Evolutionary conservation across 2,888 invertebrate genomes (phyloP).

Genomic region (Melangyna quadrimaculata): DNA sequence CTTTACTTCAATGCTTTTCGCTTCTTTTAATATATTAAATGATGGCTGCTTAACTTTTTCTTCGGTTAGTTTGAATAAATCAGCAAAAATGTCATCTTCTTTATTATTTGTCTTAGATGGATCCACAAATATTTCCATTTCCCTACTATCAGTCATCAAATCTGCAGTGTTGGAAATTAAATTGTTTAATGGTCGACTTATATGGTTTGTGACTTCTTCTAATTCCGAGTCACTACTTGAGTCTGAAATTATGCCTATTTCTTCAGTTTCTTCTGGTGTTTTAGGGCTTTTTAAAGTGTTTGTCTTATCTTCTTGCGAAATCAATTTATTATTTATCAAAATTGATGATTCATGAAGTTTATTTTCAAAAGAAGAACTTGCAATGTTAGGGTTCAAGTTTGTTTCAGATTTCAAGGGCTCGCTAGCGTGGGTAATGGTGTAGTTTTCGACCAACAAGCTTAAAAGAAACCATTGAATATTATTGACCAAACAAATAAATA

Average conservation of each 20-base stretch:
- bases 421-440: neutral
- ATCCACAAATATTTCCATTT: conserved; percentile 81
- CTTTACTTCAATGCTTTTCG: conserved; percentile 30
- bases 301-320: neutral
- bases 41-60: conserved; percentile 16
- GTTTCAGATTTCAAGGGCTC: neutral
- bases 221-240: conserved; percentile 77
- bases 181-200: conserved; percentile 5
- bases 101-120: conserved; percentile 80
- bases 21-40: conserved; percentile 48
- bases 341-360: neutral
- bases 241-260: conserved; percentile 58
- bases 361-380: neutral
- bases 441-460: neutral
- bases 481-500: neutral
- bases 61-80: conserved; percentile 82
- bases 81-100: conserved; percentile 88
- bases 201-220: conserved; percentile 74
- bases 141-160: neutral
- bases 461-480: neutral
- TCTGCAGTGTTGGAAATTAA: neutral
- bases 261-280: conserved; percentile 27
- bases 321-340: neutral
- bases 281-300: neutral
- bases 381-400: neutral